These are phyloP conservation scores for Arrhamphus sclerolepis DNA, from an alignment of 2,797 vertebrate species.

Conservation along the genomic window DNA sequence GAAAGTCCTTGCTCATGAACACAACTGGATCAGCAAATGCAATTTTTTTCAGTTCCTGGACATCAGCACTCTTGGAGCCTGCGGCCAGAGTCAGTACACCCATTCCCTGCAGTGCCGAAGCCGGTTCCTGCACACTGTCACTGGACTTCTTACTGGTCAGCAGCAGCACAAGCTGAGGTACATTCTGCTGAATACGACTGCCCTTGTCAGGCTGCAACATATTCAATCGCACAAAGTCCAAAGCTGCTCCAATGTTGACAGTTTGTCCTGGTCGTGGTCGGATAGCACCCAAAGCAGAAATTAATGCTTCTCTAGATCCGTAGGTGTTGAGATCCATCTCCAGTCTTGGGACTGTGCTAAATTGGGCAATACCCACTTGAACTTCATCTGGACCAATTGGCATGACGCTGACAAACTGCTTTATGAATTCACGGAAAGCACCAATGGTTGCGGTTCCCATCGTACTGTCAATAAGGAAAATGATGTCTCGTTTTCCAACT, in stretches of 20 bases:
- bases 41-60: conserved; percentile 83
- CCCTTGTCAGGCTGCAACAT: conserved; percentile 85
- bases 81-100: conserved; percentile 85
- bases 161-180: conserved; percentile 89
- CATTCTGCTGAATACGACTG: conserved; percentile 81
- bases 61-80: conserved; percentile 79
- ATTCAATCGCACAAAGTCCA: conserved; percentile 85
- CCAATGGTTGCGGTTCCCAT: conserved; percentile 80
- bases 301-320: conserved; percentile 71
- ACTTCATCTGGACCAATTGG: conserved; percentile 89
- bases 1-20: conserved; percentile 78
- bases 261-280: conserved; percentile 68
- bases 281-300: conserved; percentile 75
- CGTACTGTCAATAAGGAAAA: conserved; percentile 95
- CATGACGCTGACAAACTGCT: conserved; percentile 83
- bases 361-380: conserved; percentile 89
- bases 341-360: conserved; percentile 74
- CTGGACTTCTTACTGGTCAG: conserved; percentile 87
- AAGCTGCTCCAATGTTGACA: conserved; percentile 87
- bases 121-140: conserved; percentile 82
- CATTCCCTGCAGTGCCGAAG: conserved; percentile 78
- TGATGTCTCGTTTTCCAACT: conserved; percentile 91
- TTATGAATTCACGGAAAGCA: conserved; percentile 86
- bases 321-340: conserved; percentile 89
- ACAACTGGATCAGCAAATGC: conserved; percentile 80